phyloP scores from a whole-genome alignment of 2,113 vertebrate genomes.

The Platysteira castanea region DNA sequence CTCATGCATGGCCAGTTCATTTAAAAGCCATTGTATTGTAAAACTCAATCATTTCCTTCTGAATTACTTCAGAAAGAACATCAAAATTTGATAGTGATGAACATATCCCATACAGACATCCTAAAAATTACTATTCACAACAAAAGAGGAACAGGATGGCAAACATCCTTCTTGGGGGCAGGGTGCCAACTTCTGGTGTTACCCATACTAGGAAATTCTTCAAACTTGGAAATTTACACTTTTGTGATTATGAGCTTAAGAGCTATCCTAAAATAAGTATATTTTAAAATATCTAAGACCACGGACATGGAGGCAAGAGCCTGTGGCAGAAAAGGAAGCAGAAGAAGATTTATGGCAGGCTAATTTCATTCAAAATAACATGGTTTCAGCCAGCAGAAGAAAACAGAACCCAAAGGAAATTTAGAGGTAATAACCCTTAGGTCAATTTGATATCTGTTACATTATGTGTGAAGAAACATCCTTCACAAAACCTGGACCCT shows the following conservation, averaged over 20 bases:
- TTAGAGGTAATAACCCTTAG: constrained; percentile 46
- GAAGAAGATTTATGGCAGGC: constrained; percentile 29
- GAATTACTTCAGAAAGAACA: neutral
- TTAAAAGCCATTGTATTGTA: neutral
- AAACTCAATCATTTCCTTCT: neutral
- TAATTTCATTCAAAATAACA: constrained; percentile 57
- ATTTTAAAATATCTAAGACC: neutral
- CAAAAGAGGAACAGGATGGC: neutral
- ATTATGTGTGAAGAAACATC: constrained; percentile 11
- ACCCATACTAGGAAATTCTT: neutral
- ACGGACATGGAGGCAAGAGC: neutral
- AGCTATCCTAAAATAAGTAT: neutral
- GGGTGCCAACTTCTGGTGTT: neutral
- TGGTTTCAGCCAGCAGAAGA: neutral
- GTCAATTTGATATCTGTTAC: constrained; percentile 50
- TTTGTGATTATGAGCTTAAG: neutral
- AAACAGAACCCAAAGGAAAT: constrained; percentile 59
- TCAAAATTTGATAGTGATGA: neutral
- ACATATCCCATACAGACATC: neutral
- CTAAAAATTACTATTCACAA: neutral
- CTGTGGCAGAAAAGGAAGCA: constrained; percentile 14
- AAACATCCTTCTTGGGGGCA: neutral
- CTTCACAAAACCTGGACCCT: neutral
- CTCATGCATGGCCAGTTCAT: neutral
- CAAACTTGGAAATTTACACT: neutral